A percentile compares a stretch with the other conserved stretches of the same genome.
phyloP scores from a whole-genome alignment of 2,797 vertebrate species.

The Epinephelus awoara region DNA sequence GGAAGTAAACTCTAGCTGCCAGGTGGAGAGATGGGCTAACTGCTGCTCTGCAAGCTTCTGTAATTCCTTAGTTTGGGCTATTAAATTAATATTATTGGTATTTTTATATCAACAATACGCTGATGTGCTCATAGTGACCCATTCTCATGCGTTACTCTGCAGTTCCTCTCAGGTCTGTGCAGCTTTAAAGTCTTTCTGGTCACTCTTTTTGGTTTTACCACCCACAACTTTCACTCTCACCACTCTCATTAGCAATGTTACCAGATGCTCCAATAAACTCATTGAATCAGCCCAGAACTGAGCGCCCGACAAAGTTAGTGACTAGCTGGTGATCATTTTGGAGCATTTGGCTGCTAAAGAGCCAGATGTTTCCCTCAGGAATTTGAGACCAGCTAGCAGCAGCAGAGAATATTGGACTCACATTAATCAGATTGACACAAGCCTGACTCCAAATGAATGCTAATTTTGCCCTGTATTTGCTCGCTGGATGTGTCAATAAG shows the following conservation, averaged over 20 bases:
- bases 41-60: not conserved
- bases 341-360: constrained; percentile 24
- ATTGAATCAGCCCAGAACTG: not conserved
- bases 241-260: not conserved
- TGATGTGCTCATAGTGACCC: not conserved
- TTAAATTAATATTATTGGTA: not conserved
- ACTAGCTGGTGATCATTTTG: not conserved
- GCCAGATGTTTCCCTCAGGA: constrained; percentile 22
- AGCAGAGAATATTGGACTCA: constrained; percentile 19
- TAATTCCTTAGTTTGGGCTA: not conserved
- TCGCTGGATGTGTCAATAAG: not conserved
- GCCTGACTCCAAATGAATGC: constrained; percentile 13
- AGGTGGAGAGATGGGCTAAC: not conserved
- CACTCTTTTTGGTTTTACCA: not conserved
- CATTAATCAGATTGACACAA: constrained; percentile 37
- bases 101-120: not conserved
- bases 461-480: not conserved
- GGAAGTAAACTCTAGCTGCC: not conserved
- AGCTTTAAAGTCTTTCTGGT: constrained; percentile 2
- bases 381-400: not conserved
- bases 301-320: not conserved
- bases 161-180: not conserved
- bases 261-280: not conserved
- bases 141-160: not conserved
- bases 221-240: not conserved